A percentile compares a stretch with the other conserved stretches of the same genome.
These are phyloP conservation scores for Dipodomys stephensi DNA, from an alignment of 2,113 vertebrate species.

Conservation along the genomic window DNA sequence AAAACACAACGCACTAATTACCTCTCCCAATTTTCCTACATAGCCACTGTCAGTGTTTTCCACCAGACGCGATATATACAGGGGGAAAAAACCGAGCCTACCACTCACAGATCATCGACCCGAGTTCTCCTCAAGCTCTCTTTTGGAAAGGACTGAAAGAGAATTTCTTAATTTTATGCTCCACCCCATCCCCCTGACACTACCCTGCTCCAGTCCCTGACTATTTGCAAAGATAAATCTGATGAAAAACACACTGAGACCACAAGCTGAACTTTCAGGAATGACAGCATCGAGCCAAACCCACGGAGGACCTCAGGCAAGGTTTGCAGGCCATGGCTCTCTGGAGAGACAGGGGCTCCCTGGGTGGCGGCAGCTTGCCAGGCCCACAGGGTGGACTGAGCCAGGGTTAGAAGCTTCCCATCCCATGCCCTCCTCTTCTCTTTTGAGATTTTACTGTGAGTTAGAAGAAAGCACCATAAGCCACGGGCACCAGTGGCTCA, in stretches of 20 bases:
- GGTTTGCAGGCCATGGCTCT: background rate
- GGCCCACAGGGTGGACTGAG: background rate
- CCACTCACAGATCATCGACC: background rate
- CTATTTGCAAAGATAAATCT: slow-evolving; percentile 53
- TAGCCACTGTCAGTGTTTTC: background rate
- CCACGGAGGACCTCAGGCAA: slow-evolving; percentile 27
- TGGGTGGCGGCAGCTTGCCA: background rate
- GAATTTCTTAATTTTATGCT: slow-evolving; percentile 47
- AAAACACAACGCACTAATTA: background rate
- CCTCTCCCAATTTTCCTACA: background rate
- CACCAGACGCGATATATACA: background rate
- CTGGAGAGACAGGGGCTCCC: slow-evolving; percentile 35
- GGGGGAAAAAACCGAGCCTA: background rate
- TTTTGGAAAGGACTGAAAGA: slow-evolving; percentile 13
- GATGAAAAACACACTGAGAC: slow-evolving; percentile 45
- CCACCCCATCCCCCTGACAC: background rate
- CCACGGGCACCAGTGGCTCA: too few species aligned
- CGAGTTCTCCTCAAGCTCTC: background rate
- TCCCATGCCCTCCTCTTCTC: background rate
- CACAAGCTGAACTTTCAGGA: slow-evolving; percentile 63
- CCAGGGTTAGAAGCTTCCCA: background rate
- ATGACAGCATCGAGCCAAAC: slow-evolving; percentile 58
- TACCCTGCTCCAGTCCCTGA: background rate
- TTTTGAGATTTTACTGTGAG: slow-evolving; percentile 20
- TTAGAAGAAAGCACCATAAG: background rate